phyloP scores from a whole-genome alignment of 2,113 vertebrate species.

The Pteruthius melanotis region DNA sequence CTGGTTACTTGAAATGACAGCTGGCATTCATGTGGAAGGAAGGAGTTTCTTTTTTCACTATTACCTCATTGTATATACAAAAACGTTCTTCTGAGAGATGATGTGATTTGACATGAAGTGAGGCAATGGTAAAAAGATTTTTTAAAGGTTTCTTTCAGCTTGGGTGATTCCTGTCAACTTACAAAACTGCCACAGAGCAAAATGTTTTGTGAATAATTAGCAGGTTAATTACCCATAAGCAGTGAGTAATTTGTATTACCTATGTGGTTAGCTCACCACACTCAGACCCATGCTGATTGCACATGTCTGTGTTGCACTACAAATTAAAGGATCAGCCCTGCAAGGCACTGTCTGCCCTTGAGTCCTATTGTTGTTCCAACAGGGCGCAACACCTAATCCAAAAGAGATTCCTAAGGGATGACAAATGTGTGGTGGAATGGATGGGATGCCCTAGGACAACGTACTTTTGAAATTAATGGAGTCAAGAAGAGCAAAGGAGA shows the following conservation, averaged over 20 bases:
- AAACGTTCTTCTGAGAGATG: background rate
- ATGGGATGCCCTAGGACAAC: background rate
- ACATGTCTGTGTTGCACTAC: background rate
- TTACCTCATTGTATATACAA: slow-evolving; percentile 53
- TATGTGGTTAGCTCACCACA: slow-evolving; percentile 31
- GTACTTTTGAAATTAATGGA: background rate
- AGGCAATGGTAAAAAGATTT: slow-evolving; percentile 1
- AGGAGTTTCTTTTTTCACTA: slow-evolving; percentile 36
- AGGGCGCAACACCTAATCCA: background rate
- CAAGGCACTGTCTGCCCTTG: background rate
- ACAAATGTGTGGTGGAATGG: background rate
- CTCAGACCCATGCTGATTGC: background rate
- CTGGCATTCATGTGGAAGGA: slow-evolving; percentile 35
- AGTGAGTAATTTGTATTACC: slow-evolving; percentile 43
- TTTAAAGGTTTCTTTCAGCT: slow-evolving; percentile 57
- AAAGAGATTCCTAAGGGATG: background rate
- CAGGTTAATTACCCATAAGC: slow-evolving; percentile 62
- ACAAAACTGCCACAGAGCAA: background rate
- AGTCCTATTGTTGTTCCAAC: background rate
- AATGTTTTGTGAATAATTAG: slow-evolving; percentile 65
- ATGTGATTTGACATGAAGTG: slow-evolving; percentile 50
- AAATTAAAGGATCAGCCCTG: slow-evolving; percentile 29
- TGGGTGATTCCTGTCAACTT: slow-evolving; percentile 57
- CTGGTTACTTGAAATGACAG: slow-evolving; percentile 38
- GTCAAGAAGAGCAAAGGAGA: background rate